Base-by-base conservation (phyloP, 2,113 vertebrate species). In the Aviceda subcristata region DNA sequence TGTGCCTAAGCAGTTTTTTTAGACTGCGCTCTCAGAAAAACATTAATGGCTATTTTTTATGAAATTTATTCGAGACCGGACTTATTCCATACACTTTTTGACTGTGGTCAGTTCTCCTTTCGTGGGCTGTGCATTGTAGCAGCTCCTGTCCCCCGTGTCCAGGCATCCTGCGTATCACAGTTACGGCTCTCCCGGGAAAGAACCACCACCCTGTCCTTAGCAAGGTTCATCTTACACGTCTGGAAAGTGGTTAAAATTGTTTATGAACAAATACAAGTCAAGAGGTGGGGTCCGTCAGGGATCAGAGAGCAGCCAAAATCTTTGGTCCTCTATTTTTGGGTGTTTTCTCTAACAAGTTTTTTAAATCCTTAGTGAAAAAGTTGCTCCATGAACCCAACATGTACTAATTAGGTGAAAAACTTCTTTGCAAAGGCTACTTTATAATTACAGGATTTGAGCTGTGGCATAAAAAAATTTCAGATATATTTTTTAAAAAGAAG, bases 381-480 rank as follows among this genome's bases (percentile, higher is more conserved):
- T 39, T 45, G 30, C 60, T 90, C 67, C 94, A 23, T 8, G 68
- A 90, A 50, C 18, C 94, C 92, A 32, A 56, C 29, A 69, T 95
- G 90, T 84, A 81, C 93, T 96, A 95, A 97, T 91, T 93, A 96
- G 94, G 95, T 95, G 92, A 94, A 97, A 97, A 97, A 78, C 77
- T 75, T 80, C 93, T 95, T 94, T 94, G 86, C 76, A 88, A 96
- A 32, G 73, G 63, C 89, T 72, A 6, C 96, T 96, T 78, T 81
- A 9, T 98, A 98, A 98, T 98, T 97, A 98, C 36, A 96, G 98
- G 98, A 98, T 97, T 95, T 71, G 96, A 97, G 81, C 88, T 97
- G 96, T 57, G 98, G 97, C 96, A 96, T 67, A 86, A 88, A 95
- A 95, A 95, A 96, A 96, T 59, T 94, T 97, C 96, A 95, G 88